phyloP scores from a whole-genome alignment of 2,113 vertebrate species.

The Tenebrosternarchus preto region DNA sequence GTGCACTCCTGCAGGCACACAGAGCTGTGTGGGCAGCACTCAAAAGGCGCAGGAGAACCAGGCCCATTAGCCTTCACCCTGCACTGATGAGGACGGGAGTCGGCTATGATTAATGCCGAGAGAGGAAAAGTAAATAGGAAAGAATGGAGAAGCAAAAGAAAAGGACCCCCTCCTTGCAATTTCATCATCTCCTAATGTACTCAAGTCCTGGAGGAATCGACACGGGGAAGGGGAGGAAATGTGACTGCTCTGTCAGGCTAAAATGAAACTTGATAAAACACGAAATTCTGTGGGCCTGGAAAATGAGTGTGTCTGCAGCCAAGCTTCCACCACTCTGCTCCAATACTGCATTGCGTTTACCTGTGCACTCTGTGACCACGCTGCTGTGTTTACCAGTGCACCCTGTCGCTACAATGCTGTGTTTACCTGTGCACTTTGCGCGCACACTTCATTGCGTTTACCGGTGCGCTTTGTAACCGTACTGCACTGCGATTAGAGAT shows the following conservation, averaged over 20 bases:
- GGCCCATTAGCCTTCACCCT: conserved; percentile 11
- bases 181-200: neutral
- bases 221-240: neutral
- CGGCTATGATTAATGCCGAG: neutral
- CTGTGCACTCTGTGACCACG: too few species aligned
- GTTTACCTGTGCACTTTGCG: neutral
- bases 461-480: neutral
- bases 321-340: too few species aligned
- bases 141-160: neutral
- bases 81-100: neutral
- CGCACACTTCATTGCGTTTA: neutral
- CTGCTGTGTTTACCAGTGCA: too few species aligned
- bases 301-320: neutral
- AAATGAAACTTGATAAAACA: conserved; percentile 1
- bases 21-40: conserved; percentile 17
- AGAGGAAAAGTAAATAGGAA: neutral
- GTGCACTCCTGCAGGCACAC: neutral
- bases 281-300: neutral
- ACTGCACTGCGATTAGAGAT: conserved; percentile 58
- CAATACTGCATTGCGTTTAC: too few species aligned
- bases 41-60: neutral
- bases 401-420: too few species aligned
- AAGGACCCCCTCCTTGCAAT: neutral
- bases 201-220: neutral
- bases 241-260: neutral